Evolutionary conservation across 2,888 invertebrate species (phyloP), one percentile per base, ranked within the genome.

Genomic region (Octonoba sinensis): DNA sequence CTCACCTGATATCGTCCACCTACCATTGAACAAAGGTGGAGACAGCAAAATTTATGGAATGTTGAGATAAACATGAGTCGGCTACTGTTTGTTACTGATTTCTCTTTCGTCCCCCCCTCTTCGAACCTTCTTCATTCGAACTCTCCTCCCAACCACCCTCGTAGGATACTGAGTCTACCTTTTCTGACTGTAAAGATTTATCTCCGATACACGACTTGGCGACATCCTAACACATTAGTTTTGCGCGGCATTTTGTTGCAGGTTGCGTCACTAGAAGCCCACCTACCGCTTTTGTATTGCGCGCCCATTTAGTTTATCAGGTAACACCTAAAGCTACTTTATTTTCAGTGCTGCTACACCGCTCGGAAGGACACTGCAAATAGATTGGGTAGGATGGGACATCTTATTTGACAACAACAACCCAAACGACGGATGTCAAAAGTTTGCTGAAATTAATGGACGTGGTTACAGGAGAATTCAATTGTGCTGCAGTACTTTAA

Each of bases 1-100:
- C 79, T 20, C 64, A 54, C 51, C 44, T 73, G 62, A 20, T 69
- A 69, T 78, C 66, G 57, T 22, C 20, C 59, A 49, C 67, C 24
- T 59, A 62, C 54, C 70, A 59, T 62, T 64, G 65, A 46, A 65
- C 72, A 67, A 27, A 64, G 56, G 70, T 69, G 73, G 70, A 70
- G 74, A 57, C 74, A 70, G 70, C 59, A 69, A 74, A 81, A 81
- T 81, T 81, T 81, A 81, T 81, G 81, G 81, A 69, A 64, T 54
- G 57, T 22, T 46, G 64, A 36, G 81, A 81, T 74, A 81, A 81
- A 81, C 74, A 74, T 59, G 81, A 81, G 73, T 75, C 75, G 70
- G 70, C 81, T 74, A 81, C 81, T 75, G 81, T 74, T 81, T 69
- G 57, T 46, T 27, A 27, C 64, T 65, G 74, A 81, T 74, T 75